Evolutionary conservation across 2,888 invertebrate species (phyloP), one percentile per base, ranked within the genome.

Genomic region (Parnassius smintheus): DNA sequence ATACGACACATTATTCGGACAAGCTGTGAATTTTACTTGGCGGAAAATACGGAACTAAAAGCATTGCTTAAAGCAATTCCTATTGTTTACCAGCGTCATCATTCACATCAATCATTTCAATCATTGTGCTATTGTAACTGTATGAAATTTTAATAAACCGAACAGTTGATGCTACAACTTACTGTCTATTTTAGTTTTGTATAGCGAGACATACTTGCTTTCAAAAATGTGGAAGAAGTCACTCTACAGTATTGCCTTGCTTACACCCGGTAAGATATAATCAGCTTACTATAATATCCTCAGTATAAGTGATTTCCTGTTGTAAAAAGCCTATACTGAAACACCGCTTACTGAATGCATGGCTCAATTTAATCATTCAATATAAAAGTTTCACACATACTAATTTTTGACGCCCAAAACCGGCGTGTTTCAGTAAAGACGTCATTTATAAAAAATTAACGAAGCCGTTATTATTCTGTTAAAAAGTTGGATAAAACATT

Each of bases 181-280:
- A 79, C 73, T 83, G 83, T 88, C 88, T 86, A 88, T 89, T 86
- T 89, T 88, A 88, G 85, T 89, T 90, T 83, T 87, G 89, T 91
- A 89, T 91, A 91, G 91, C 89, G 91, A 90, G 85, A 90, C 85
- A 88, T 90, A 82, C 86, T 90, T 87, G 89, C 91, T 91, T 91
- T 88, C 85, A 87, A 90, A 61, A 63, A 88, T 89, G 89, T 90
- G 90, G 91, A 91, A 90, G 91, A 90, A 87, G 91, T 90, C 91
- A 91, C 89, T 87, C 90, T 86, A 86, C 91, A 90, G 90, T 90
- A 90, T 85, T 90, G 90, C 86, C 88, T 91, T 91, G 91, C 91
- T 91, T 91, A 90, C 89, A 91, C 89, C 90, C 80, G 91, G 91
- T 91, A 91, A 91, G 91, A 91, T 88, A 88, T 83, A 86, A 87